A percentile compares a stretch with the other conserved stretches of the same genome.
Evolutionary conservation across 2,113 vertebrate genomes (phyloP).

Genomic region (Percopsis transmontana): DNA sequence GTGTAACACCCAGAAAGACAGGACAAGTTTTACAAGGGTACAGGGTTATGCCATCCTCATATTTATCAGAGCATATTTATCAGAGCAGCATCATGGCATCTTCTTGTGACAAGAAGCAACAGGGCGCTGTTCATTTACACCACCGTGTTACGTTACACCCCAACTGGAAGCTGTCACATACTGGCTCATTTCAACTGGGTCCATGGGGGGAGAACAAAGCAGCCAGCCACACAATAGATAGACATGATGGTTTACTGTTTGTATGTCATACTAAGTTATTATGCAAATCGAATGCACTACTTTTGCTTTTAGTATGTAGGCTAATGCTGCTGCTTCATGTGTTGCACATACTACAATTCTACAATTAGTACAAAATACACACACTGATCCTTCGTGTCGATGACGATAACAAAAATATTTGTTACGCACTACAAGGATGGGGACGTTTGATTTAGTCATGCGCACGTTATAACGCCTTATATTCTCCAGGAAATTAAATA

Average conservation of each 20-base stretch:
- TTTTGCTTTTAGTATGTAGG: no score
- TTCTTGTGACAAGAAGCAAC: conserved; percentile 15
- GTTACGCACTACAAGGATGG: no score
- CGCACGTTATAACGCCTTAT: no score
- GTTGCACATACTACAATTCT: no score
- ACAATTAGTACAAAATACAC: no score
- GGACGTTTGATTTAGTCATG: no score
- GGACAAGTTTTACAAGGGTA: conserved; percentile 18
- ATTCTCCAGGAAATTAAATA: no score
- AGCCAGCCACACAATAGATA: neutral
- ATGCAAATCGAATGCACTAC: no score
- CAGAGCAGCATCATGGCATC: conserved; percentile 4
- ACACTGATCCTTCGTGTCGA: no score
- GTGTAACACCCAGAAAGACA: neutral
- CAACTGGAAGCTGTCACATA: conserved; percentile 5
- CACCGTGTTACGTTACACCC: neutral
- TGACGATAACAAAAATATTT: no score
- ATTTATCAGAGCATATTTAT: neutral
- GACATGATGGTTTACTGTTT: neutral
- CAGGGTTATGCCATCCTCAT: conserved; percentile 12
- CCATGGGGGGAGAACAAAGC: neutral
- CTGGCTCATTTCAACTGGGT: neutral
- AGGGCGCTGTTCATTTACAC: conserved; percentile 7
- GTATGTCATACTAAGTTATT: neutral
- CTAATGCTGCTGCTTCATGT: no score